These are phyloP conservation scores for Patiria miniata DNA, from an alignment of 35 echinoderm and acorn worm species.

Conservation along the genomic window DNA sequence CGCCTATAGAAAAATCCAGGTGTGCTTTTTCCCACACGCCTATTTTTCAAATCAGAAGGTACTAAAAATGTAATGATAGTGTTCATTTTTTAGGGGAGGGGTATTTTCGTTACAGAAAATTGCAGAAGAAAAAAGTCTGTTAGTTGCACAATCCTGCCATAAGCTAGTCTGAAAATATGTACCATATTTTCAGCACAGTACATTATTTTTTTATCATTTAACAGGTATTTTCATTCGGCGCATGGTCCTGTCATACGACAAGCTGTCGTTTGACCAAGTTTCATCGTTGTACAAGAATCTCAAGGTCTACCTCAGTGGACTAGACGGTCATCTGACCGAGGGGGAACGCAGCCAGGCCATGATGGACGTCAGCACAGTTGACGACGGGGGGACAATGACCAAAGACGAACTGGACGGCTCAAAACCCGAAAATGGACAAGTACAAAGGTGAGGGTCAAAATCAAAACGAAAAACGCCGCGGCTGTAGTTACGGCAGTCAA, in stretches of 20 bases:
- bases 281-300: slow-evolving; percentile 70
- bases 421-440: not conserved
- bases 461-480: too few relatives aligned
- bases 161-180: too few relatives aligned
- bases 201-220: not conserved
- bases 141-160: too few relatives aligned
- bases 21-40: too few relatives aligned
- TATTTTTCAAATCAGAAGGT: too few relatives aligned
- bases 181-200: not conserved
- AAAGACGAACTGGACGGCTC: slow-evolving; percentile 59
- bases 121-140: too few relatives aligned
- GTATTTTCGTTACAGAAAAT: too few relatives aligned
- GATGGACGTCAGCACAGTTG: slow-evolving; percentile 79
- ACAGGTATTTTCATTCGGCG: slow-evolving; percentile 88
- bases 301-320: slow-evolving; percentile 50
- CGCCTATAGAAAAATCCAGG: too few relatives aligned
- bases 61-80: too few relatives aligned
- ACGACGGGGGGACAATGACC: slow-evolving; percentile 70
- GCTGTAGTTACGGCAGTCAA: too few relatives aligned
- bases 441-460: not conserved
- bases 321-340: not conserved
- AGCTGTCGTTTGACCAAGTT: slow-evolving; percentile 83
- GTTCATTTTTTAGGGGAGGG: too few relatives aligned
- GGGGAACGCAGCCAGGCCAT: slow-evolving; percentile 34
- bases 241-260: slow-evolving; percentile 92